Conservation (phyloP, 2,113 vertebrate species). For the Atherinomorus stipes region DNA sequence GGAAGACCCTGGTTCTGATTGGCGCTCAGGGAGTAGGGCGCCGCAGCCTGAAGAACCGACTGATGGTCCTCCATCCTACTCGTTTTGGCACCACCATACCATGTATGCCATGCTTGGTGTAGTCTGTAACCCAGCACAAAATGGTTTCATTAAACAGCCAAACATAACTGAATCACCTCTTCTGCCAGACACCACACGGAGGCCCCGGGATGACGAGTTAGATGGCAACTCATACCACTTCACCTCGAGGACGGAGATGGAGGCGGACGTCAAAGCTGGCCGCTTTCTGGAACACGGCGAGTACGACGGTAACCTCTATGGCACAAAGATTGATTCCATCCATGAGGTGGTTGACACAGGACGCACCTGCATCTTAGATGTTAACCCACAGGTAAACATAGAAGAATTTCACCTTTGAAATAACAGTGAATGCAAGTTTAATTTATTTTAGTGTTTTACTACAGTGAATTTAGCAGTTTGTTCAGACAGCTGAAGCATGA, state of each 20-base stretch:
- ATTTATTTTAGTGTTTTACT: no score
- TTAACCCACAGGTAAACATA: constrained; percentile 92
- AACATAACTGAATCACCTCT: background rate
- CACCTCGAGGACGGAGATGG: constrained; percentile 93
- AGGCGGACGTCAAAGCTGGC: constrained; percentile 92
- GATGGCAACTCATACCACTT: constrained; percentile 95
- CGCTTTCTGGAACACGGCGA: constrained; percentile 97
- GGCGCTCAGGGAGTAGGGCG: constrained; percentile 97
- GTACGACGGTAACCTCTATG: constrained; percentile 98
- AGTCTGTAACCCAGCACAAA: background rate
- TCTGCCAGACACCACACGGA: constrained; percentile 90
- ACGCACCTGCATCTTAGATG: constrained; percentile 96
- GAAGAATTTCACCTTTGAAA: background rate
- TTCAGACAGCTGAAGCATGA: no score
- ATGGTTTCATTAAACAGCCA: background rate
- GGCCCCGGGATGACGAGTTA: constrained; percentile 93
- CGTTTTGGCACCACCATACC: constrained; percentile 96
- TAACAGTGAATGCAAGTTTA: no score
- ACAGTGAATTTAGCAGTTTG: background rate
- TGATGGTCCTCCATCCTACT: constrained; percentile 92
- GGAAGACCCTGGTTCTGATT: constrained; percentile 96
- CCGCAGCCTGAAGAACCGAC: constrained; percentile 96
- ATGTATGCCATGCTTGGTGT: constrained; percentile 75
- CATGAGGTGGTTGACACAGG: constrained; percentile 93
- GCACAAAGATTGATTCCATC: constrained; percentile 97